Base-by-base conservation (phyloP, 1,140 invertebrate genomes). In the Magallana ariakensis region DNA sequence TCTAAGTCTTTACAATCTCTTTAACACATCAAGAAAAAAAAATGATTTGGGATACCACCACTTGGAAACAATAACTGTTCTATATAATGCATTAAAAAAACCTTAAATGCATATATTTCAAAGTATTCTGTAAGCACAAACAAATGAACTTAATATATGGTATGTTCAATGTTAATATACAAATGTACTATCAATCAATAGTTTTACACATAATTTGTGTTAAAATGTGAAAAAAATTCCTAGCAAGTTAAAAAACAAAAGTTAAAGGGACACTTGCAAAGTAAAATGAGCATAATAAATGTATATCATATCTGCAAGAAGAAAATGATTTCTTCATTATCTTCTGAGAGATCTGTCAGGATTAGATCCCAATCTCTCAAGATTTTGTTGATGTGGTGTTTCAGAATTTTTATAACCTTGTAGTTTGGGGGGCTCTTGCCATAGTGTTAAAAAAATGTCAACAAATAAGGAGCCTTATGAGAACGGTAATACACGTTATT, bases 401-500 rank as follows among this genome's bases (percentile, higher is more conserved):
- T 26, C 19, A 26, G 33, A 26, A 75, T 75, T 60, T 60, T 75
- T 60, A 16, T 60, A 60, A 13, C 15, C 58, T 16, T 13, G 10
- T 22, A 26, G 19, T 22, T 26, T 70, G 66, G n/a, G 33, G 15
- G 19, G 19, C 19, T 26, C 26, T 66, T 70, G 22, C 19, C 19
- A 70, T 70, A 70, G 66, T 70, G 66, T 70, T 26, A 5, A 11
- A 75, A 75, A 75, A 75, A 75, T 75, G 66, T 75, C 66, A 75
- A 75, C 66, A 75, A 75, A 75, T 75, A 75, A 75, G 33, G 66
- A 33, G 33, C 22, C 66, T 75, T 75, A 75, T 22, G 15, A 75
- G 22, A 26, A 13, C 13, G 33, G 33, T 75, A 75, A 75, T 75
- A 26, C 22, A 2, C 33, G 66, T 75, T 75, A 75, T 46, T 75